Percentiles rank a stretch among this genome's conserved stretches.
phyloP scores from a whole-genome alignment of 2,113 vertebrate genomes.

The Crocuta crocuta region DNA sequence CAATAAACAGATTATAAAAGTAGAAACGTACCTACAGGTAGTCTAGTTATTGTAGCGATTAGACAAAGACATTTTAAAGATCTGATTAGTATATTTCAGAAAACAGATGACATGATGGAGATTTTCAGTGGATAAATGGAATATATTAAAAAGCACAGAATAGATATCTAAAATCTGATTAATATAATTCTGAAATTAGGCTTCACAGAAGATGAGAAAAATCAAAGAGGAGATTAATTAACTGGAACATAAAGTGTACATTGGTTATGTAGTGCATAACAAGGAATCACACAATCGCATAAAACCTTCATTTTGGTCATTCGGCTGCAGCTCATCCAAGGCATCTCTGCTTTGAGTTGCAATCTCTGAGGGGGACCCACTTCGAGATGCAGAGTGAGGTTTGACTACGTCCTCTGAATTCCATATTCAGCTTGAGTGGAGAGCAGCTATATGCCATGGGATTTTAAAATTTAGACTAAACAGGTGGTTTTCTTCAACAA shows the following conservation, averaged over 20 bases:
- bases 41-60: neutral
- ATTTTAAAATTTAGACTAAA: slow-evolving; percentile 14
- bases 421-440: neutral
- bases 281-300: neutral
- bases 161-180: neutral
- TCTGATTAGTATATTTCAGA: neutral
- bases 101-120: neutral
- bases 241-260: neutral
- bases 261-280: neutral
- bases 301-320: neutral
- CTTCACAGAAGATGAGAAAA: neutral
- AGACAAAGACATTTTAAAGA: neutral
- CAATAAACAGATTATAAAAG: neutral
- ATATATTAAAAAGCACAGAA: neutral
- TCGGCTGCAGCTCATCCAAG: neutral
- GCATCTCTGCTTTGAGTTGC: neutral
- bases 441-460: neutral
- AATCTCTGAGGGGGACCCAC: neutral
- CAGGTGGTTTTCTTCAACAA: neutral
- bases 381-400: neutral
- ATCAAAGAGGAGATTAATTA: neutral
- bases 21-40: neutral
- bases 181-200: neutral
- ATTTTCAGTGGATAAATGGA: neutral
- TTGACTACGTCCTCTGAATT: neutral